Percentiles rank a stretch among this genome's conserved stretches.
These are phyloP conservation scores for Coleophora flavipennella DNA, from an alignment of 2,888 invertebrate genomes.

Conservation along the genomic window DNA sequence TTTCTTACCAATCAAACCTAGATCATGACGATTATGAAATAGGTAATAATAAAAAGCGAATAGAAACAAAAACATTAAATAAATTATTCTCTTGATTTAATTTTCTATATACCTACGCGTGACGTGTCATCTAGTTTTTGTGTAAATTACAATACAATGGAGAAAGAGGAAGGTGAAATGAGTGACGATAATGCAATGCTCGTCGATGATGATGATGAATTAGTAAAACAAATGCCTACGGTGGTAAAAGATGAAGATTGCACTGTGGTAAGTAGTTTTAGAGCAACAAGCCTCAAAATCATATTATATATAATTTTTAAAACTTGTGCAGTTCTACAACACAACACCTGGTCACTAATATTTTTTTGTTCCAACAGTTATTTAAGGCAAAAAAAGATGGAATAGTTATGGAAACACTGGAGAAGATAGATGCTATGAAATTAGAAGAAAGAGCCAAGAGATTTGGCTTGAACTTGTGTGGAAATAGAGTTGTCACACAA, in stretches of 20 bases:
- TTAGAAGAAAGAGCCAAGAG: constrained; percentile 58
- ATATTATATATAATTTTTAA: too few relatives aligned
- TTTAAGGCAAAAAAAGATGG: constrained; percentile 49
- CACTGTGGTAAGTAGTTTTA: constrained; percentile 32
- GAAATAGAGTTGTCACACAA: constrained; percentile 55
- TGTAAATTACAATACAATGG: too few relatives aligned
- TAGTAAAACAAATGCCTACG: constrained; percentile 14
- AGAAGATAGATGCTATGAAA: constrained; percentile 55
- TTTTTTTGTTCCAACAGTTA: constrained; percentile 25
- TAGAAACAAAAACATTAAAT: too few relatives aligned
- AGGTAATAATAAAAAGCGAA: too few relatives aligned
- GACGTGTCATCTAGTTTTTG: too few relatives aligned
- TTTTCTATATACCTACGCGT: too few relatives aligned
- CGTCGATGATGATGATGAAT: constrained; percentile 41
- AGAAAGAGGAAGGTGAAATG: constrained; percentile 67
- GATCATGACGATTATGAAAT: too few relatives aligned
- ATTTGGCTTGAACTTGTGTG: constrained; percentile 57
- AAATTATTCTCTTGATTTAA: too few relatives aligned
- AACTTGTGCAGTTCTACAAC: too few relatives aligned
- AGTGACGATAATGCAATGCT: constrained; percentile 58
- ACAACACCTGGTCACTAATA: too few relatives aligned
- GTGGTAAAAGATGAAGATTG: constrained; percentile 22
- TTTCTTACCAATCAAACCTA: too few relatives aligned
- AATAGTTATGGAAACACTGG: constrained; percentile 41
- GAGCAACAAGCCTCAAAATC: not conserved